phyloP scores from a whole-genome alignment of 1,140 invertebrate genomes.

The Argopecten irradians region DNA sequence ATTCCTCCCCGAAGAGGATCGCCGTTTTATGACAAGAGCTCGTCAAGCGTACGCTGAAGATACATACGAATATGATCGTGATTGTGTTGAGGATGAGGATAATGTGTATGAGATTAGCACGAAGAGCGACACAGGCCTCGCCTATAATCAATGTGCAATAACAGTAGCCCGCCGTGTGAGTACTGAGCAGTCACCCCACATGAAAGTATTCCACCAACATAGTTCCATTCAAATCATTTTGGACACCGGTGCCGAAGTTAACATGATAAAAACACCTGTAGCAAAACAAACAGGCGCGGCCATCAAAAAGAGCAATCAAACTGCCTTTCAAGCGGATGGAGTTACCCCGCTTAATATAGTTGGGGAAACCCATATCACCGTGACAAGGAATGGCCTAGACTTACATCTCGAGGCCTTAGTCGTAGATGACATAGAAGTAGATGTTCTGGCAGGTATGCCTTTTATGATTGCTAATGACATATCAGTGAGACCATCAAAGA shows the following conservation, averaged over 20 bases:
- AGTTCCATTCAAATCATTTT: constrained; percentile 30
- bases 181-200: constrained; percentile 40
- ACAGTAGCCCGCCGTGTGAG: too few relatives aligned
- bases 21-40: too few relatives aligned
- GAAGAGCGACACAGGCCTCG: too few relatives aligned
- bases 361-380: constrained; percentile 34
- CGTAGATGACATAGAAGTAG: neutral
- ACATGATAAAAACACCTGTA: constrained; percentile 40
- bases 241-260: constrained; percentile 41
- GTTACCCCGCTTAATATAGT: constrained; percentile 41
- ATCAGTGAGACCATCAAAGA: too few relatives aligned
- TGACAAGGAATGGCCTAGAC: constrained; percentile 44
- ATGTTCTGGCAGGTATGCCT: neutral
- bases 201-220: constrained; percentile 41
- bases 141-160: too few relatives aligned
- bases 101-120: too few relatives aligned
- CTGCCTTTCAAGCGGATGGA: constrained; percentile 49
- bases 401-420: constrained; percentile 9
- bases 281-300: constrained; percentile 27
- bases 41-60: too few relatives aligned
- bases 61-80: too few relatives aligned
- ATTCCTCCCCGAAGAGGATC: too few relatives aligned
- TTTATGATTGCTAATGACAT: too few relatives aligned
- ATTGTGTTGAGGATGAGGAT: too few relatives aligned
- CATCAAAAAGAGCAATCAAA: constrained; percentile 42